A percentile compares a stretch with the other conserved stretches of the same genome.
phyloP scores from a whole-genome alignment of 2,888 invertebrate genomes.

The Drosophila demipolita region DNA sequence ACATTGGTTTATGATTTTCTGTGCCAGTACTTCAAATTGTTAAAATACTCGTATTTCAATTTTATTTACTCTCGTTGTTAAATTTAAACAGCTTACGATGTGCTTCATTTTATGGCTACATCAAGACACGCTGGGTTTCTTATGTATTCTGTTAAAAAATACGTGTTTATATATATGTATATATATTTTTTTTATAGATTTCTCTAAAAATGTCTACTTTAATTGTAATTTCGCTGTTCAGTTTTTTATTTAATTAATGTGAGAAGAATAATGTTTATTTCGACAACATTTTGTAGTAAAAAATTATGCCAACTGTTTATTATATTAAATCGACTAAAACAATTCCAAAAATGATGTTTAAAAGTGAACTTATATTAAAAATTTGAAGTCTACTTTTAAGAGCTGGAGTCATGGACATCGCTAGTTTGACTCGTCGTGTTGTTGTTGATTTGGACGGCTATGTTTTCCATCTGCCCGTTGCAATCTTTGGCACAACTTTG shows the following conservation, averaged over 20 bases:
- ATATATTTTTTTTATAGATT: neutral
- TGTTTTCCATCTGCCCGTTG: neutral
- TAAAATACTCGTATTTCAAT: conserved; percentile 46
- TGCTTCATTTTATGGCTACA: conserved; percentile 44
- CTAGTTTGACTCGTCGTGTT: neutral
- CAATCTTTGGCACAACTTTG: neutral
- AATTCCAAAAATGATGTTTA: neutral
- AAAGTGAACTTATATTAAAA: neutral
- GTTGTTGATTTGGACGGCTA: neutral
- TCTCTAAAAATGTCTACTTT: neutral
- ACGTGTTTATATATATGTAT: neutral
- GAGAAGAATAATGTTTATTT: neutral
- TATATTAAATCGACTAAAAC: too few relatives aligned
- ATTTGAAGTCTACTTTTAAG: neutral
- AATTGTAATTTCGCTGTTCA: neutral
- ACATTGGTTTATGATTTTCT: conserved; percentile 55
- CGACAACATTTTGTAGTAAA: neutral
- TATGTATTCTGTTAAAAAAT: neutral
- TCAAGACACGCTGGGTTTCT: conserved; percentile 9
- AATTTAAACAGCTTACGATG: conserved; percentile 42
- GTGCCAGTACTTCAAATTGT: conserved; percentile 45
- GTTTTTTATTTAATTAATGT: neutral
- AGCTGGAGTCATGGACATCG: neutral
- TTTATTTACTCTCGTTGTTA: conserved; percentile 51
- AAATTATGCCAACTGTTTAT: too few relatives aligned